Evolutionary conservation across 2,888 invertebrate species (phyloP).

Genomic region (Drosophila anceps): DNA sequence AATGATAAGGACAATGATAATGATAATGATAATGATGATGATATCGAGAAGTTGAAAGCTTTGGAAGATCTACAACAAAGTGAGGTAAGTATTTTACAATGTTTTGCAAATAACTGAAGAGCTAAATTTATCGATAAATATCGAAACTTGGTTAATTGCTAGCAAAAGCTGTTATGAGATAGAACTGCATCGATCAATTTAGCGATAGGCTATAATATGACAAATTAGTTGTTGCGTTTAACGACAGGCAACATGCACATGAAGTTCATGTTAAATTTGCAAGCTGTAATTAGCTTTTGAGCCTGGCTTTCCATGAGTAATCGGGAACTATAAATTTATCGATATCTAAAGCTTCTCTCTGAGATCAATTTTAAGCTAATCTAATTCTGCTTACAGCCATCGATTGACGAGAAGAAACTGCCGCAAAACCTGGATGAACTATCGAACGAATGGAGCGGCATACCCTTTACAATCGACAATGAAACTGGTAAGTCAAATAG

Average conservation of each 20-base stretch:
- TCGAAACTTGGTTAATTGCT: background rate
- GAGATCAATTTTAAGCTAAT: background rate
- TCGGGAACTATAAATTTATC: too few relatives aligned
- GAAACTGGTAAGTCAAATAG: constrained; percentile 91
- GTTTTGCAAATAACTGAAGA: background rate
- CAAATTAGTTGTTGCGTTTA: background rate
- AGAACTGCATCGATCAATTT: too few relatives aligned
- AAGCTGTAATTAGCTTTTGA: too few relatives aligned
- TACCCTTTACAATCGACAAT: constrained; percentile 93
- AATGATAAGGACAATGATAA: constrained; percentile 10
- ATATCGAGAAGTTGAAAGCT: constrained; percentile 90
- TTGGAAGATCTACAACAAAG: constrained; percentile 86
- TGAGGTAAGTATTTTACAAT: constrained; percentile 84
- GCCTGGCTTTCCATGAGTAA: too few relatives aligned
- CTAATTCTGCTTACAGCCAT: constrained; percentile 49
- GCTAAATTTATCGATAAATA: background rate
- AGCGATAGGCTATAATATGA: background rate
- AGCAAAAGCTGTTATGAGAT: too few relatives aligned
- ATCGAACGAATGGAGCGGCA: constrained; percentile 92
- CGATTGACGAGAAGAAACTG: constrained; percentile 63
- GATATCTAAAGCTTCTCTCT: background rate
- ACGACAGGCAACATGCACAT: too few relatives aligned
- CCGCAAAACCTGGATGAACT: constrained; percentile 75
- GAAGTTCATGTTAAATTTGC: too few relatives aligned
- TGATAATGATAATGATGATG: constrained; percentile 83